phyloP scores from a whole-genome alignment of 2,797 vertebrate genomes.

The Poeciliopsis paucimaculata region DNA sequence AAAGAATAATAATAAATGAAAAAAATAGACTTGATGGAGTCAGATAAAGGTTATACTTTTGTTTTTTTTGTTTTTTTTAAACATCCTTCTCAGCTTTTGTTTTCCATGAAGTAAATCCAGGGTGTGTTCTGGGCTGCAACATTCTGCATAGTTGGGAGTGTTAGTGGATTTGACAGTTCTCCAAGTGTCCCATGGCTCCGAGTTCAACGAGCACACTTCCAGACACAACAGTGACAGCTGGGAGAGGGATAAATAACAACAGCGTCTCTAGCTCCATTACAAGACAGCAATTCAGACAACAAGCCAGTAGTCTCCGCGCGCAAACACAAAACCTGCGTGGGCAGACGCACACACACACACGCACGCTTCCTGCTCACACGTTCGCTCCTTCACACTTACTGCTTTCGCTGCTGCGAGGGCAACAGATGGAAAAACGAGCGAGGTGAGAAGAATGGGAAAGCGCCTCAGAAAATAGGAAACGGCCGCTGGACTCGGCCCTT shows the following conservation, averaged over 20 bases:
- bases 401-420: constrained; percentile 81
- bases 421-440: constrained; percentile 84
- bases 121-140: constrained; percentile 74
- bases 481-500: constrained; percentile 81
- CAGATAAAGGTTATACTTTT: constrained; percentile 39
- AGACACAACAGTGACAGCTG: constrained; percentile 99
- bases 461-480: constrained; percentile 84
- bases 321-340: constrained; percentile 12
- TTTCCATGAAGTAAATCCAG: constrained; percentile 73
- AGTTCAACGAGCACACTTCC: constrained; percentile 80
- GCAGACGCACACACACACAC: constrained; percentile 28
- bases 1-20: neutral
- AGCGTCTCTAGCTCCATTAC: constrained; percentile 84
- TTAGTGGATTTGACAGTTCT: constrained; percentile 85
- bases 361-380: constrained; percentile 37
- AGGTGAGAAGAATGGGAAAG: constrained; percentile 79
- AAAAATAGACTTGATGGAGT: constrained; percentile 18
- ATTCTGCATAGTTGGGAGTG: constrained; percentile 84
- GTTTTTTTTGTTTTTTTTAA: constrained; percentile 32
- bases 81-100: constrained; percentile 79
- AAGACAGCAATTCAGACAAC: constrained; percentile 57
- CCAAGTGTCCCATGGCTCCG: constrained; percentile 78
- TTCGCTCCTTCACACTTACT: constrained; percentile 72
- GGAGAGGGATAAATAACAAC: constrained; percentile 90
- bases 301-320: constrained; percentile 48